Evolutionary conservation across 2,113 vertebrate species (phyloP), one percentile per base, ranked within the genome.

Genomic region (Gymnocephalus cernua): DNA sequence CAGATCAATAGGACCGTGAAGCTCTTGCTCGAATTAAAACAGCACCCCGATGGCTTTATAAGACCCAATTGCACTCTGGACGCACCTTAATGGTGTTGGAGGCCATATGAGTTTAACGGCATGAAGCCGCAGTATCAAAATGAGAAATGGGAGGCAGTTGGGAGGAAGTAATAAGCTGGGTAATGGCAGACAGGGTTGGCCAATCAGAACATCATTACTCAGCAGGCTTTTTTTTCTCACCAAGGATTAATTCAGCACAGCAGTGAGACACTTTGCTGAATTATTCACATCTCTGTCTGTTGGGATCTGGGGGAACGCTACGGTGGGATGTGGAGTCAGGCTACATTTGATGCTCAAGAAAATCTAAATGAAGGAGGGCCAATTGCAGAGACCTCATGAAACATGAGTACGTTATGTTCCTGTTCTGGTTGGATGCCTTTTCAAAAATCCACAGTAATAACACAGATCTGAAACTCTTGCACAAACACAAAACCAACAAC

Each of bases 11-110:
- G 54, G 50, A 78, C 68, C 53, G 58, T 41, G 50, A 82, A 83
- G 89, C 86, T 92, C 88, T 90, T 74, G 90, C 91, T 88, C 53
- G 84, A 93, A 95, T 95, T 90, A 95, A 93, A 92, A 92, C 89
- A 73, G 89, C 88, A 71, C 85, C 75, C 87, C 87, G 91, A 93
- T 85, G 84, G 86, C 91, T 88, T 87, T 79, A 93, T 92, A 84
- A 94, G 86, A 93, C 82, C 82, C 87, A 80, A 90, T 74, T 86
- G 91, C 89, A 90, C 88, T 83, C 89, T 75, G 77, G 64, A 86
- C 80, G 88, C 86, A 88, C 84, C 87, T 89, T 67, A 58, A 81
- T 83, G 81, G 79, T 78, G 77, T 86, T 59, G 62, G 84, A 81
- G 80, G 84, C 86, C 84, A 74, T 71, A 74, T 41, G 79, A 87